Evolutionary conservation across 2,113 vertebrate genomes (phyloP).

Genomic region (Hippoglossus stenolepis): DNA sequence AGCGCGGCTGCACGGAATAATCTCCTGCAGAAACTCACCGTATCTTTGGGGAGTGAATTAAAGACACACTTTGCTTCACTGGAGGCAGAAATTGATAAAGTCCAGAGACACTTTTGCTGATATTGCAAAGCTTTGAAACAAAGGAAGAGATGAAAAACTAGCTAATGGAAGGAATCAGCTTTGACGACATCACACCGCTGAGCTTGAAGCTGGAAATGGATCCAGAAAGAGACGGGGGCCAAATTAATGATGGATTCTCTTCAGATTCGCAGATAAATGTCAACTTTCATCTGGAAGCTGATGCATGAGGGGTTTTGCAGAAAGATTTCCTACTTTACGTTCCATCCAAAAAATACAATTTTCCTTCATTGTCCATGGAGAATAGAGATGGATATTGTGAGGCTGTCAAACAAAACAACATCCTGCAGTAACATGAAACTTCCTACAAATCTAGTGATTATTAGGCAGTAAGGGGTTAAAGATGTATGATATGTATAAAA

Average conservation of each 20-base stretch:
- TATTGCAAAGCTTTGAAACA: constrained; percentile 15
- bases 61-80: constrained; percentile 30
- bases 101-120: constrained; percentile 13
- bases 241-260: background rate
- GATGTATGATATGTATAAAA: background rate
- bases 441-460: too few relatives aligned
- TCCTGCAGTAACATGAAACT: too few relatives aligned
- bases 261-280: background rate
- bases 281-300: background rate
- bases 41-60: constrained; percentile 16
- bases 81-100: constrained; percentile 34
- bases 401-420: too few relatives aligned
- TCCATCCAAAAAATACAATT: too few relatives aligned
- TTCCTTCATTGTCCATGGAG: too few relatives aligned
- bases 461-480: background rate
- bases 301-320: background rate
- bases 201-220: constrained; percentile 1
- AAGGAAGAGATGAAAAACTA: background rate
- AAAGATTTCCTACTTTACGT: background rate
- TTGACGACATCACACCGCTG: background rate
- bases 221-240: background rate
- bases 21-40: constrained; percentile 2
- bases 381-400: too few relatives aligned
- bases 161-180: background rate
- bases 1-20: constrained; percentile 12